phyloP scores from a whole-genome alignment of 2,888 invertebrate species.

The Ischnus inquisitorius region DNA sequence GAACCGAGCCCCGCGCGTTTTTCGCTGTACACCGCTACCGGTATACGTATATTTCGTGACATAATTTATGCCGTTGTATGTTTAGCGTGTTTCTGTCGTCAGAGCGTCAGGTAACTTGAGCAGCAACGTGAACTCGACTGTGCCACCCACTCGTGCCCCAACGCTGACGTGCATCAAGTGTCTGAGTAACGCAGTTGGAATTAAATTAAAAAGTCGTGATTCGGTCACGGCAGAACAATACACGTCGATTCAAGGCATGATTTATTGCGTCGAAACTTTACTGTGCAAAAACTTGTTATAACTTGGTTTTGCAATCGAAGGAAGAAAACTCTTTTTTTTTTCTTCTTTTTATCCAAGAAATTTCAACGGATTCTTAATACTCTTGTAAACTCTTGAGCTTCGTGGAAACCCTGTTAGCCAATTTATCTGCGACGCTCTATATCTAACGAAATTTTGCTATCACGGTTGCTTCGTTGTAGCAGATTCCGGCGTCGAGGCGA shows the following conservation, averaged over 20 bases:
- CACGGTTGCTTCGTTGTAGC: constrained; percentile 10
- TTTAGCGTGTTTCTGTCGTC: constrained; percentile 30
- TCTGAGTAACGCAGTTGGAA: constrained; percentile 5
- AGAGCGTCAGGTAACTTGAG: background rate
- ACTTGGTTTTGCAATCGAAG: background rate
- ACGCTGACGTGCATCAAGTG: background rate
- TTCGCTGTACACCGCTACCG: background rate
- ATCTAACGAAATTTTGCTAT: background rate
- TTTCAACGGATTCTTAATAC: background rate
- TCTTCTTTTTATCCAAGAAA: background rate
- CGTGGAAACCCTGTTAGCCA: background rate
- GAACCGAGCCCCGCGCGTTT: background rate
- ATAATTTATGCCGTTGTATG: background rate
- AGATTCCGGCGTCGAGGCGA: constrained; percentile 36
- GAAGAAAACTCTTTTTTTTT: background rate
- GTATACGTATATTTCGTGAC: background rate
- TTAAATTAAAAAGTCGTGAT: background rate
- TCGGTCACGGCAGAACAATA: background rate
- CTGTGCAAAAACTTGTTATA: background rate
- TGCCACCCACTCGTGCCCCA: background rate
- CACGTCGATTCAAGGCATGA: background rate
- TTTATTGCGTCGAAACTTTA: background rate
- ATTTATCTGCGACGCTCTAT: constrained; percentile 14
- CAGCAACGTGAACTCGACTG: background rate
- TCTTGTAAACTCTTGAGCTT: background rate